A percentile compares a stretch with the other conserved stretches of the same genome.
phyloP scores from a whole-genome alignment of 2,888 invertebrate species.

The Coenonympha arcania region DNA sequence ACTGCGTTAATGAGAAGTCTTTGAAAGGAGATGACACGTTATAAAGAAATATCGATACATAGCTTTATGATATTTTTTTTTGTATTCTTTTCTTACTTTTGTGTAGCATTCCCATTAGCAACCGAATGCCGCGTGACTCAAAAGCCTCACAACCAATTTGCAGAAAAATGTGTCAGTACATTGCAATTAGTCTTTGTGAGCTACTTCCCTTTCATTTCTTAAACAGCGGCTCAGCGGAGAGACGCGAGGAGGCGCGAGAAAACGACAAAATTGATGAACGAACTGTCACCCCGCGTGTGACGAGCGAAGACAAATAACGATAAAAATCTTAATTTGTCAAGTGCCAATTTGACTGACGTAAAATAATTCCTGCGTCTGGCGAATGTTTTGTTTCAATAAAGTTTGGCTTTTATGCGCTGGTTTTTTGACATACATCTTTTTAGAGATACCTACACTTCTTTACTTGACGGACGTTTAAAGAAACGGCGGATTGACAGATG shows the following conservation, averaged over 20 bases:
- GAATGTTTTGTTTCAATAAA: neutral
- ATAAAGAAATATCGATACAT: no score
- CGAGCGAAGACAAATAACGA: neutral
- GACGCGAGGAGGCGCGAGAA: neutral
- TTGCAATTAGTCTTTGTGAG: neutral
- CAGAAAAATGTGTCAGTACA: neutral
- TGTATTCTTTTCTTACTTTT: no score
- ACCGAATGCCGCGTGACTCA: no score
- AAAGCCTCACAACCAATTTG: neutral
- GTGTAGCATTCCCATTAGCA: no score
- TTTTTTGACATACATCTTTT: no score
- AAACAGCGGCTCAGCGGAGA: neutral
- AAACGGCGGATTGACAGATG: no score
- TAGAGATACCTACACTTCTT: no score
- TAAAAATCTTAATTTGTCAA: constrained; percentile 1
- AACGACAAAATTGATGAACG: neutral
- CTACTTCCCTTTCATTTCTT: neutral
- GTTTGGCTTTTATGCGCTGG: no score
- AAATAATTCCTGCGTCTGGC: neutral
- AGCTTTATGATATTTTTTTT: no score
- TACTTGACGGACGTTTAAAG: no score
- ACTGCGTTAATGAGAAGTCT: no score
- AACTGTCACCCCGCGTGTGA: neutral
- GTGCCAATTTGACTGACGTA: neutral
- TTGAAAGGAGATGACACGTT: no score